These are phyloP conservation scores for Aphis gossypii DNA, from an alignment of 1,140 invertebrate genomes.

Conservation along the genomic window DNA sequence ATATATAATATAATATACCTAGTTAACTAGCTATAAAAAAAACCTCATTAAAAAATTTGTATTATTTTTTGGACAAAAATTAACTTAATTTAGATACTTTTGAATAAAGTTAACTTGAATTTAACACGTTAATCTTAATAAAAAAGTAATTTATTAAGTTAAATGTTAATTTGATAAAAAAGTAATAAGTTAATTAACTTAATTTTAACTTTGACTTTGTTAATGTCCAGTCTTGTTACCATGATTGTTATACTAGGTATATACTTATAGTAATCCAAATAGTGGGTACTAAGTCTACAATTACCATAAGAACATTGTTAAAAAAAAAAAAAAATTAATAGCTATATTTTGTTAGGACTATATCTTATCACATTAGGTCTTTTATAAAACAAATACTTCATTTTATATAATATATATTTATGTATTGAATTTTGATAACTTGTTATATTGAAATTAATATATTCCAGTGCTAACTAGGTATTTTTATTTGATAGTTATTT, in stretches of 20 bases:
- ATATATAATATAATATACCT: no score
- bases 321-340: background rate
- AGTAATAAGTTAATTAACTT: no score
- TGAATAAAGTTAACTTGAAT: no score
- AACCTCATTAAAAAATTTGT: no score
- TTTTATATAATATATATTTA: background rate
- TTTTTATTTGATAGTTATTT: background rate
- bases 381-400: background rate
- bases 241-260: background rate
- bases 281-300: background rate
- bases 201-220: no score
- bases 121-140: no score
- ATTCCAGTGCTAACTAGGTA: background rate
- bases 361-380: background rate
- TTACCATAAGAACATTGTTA: background rate
- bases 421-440: background rate
- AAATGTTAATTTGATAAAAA: no score
- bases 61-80: no score
- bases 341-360: background rate
- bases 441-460: background rate
- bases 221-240: no score
- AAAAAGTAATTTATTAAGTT: no score
- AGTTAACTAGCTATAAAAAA: no score
- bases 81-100: no score
- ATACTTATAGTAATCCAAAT: background rate